Evolutionary conservation across 2,888 invertebrate genomes (phyloP).

Genomic region (Belgica antarctica): DNA sequence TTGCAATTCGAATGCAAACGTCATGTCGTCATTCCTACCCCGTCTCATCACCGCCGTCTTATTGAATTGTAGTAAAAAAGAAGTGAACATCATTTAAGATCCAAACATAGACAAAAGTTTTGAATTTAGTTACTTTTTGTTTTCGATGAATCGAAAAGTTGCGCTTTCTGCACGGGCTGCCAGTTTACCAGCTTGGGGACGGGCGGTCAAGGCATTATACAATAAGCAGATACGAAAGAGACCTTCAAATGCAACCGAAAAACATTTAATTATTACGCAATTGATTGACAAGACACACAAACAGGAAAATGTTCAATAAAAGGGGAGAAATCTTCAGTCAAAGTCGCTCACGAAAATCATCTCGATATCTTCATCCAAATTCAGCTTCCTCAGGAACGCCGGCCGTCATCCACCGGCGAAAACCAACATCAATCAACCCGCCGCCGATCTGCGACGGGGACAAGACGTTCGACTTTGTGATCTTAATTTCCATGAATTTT

Average conservation of each 20-base stretch:
- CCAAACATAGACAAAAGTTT: too few relatives aligned
- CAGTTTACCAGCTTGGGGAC: too few relatives aligned
- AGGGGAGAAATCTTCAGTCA: constrained; percentile 37
- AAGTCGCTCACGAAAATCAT: constrained; percentile 34
- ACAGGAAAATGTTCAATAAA: constrained; percentile 13
- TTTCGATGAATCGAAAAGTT: background rate
- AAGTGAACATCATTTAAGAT: too few relatives aligned
- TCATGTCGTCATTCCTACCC: too few relatives aligned
- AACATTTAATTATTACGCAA: constrained; percentile 36
- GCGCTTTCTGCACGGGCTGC: too few relatives aligned
- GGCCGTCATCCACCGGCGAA: too few relatives aligned
- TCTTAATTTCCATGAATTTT: constrained; percentile 26
- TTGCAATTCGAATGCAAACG: too few relatives aligned
- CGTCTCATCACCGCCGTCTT: too few relatives aligned
- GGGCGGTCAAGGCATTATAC: too few relatives aligned
- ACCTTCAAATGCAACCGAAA: background rate
- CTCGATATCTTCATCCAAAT: constrained; percentile 7
- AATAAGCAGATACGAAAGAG: background rate
- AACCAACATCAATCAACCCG: background rate
- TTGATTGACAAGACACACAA: constrained; percentile 22
- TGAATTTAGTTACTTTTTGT: background rate
- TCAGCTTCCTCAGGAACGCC: too few relatives aligned
- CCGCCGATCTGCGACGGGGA: background rate
- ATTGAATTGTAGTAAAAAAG: too few relatives aligned
- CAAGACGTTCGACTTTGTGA: constrained; percentile 32